Evolutionary conservation across 2,797 vertebrate genomes (phyloP).

Genomic region (Aphelocoma californica): DNA sequence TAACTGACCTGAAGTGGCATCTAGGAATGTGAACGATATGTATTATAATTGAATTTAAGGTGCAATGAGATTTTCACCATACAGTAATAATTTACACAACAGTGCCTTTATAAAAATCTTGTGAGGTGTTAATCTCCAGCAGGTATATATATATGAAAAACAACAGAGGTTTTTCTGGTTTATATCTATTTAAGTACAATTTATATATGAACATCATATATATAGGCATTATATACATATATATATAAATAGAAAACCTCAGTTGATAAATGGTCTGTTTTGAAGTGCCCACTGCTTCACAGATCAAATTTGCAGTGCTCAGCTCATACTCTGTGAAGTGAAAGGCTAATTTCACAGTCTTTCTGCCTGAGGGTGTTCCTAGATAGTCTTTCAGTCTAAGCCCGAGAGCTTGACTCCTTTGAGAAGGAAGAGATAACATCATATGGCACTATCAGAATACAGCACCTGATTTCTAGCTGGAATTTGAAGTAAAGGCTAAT

Average conservation of each 20-base stretch:
- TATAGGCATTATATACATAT: background rate
- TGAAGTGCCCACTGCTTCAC: background rate
- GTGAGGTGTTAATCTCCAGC: background rate
- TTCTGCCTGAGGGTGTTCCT: background rate
- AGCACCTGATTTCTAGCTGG: background rate
- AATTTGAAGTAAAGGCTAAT: background rate
- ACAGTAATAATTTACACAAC: background rate
- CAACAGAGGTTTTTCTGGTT: background rate
- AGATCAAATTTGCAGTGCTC: background rate
- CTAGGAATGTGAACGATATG: background rate
- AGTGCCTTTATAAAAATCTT: background rate
- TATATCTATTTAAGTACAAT: background rate
- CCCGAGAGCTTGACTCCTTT: background rate
- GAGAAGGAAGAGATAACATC: background rate
- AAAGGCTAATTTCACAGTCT: background rate
- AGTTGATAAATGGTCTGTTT: background rate
- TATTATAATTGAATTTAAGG: background rate
- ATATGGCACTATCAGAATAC: background rate
- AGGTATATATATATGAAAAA: background rate
- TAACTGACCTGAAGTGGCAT: background rate
- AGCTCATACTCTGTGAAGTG: background rate
- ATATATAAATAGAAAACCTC: background rate
- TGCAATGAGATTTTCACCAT: background rate
- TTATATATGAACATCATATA: background rate
- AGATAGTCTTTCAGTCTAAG: background rate